Evolutionary conservation across 1,140 invertebrate genomes (phyloP), one percentile per base, ranked within the genome.

Genomic region (Hyposmocoma kahamanoa): DNA sequence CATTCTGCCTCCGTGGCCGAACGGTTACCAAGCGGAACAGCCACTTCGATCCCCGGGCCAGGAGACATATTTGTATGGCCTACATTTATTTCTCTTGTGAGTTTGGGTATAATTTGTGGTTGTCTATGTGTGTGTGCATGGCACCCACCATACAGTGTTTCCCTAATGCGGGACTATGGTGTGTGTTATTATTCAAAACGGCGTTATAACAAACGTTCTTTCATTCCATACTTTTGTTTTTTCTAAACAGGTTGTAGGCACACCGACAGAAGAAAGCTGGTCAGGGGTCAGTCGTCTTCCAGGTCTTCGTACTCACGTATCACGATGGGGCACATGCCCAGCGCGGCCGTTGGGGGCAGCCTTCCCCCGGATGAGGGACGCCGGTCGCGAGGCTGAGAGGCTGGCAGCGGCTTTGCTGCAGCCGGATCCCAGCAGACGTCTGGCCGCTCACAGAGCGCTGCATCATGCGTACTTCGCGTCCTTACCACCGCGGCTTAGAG

Each of bases 251-350:
- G 91, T 97, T 59, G 89, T 97, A 58, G 97, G 97, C 47, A 97
- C 96, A 38, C 97, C 97, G 18, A 94, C 92, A 3, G 95, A 97
- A 79, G 92, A 96, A 61, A 94, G 92, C 57, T 98, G 97, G 97
- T 88, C 91, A 50, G 96, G 96, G 43, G 95, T 97, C 21, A 92
- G 93, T 22, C 91, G 92, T 67, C 89, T 96, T 62, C 94, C 94
- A 13, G 94, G 95, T 56, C 97, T 97, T 75, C 93, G 93, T 78
- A 89, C 92, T 71, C 94, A 95, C 83, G 89, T 92, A 74, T 91
- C 94, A 68, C 71, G 77, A 21, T 64, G 75, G 84, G 86, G 90
- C 55, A 90, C 91, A 65, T 95, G 96, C 84, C 90, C 91, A 60
- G 87, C 90, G 39, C 91, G 94, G 66, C 91, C 93, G 73, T 89